Evolutionary conservation across 1,140 invertebrate genomes (phyloP), one percentile per base, ranked within the genome.

Genomic region (Zaprionus gabonicus): DNA sequence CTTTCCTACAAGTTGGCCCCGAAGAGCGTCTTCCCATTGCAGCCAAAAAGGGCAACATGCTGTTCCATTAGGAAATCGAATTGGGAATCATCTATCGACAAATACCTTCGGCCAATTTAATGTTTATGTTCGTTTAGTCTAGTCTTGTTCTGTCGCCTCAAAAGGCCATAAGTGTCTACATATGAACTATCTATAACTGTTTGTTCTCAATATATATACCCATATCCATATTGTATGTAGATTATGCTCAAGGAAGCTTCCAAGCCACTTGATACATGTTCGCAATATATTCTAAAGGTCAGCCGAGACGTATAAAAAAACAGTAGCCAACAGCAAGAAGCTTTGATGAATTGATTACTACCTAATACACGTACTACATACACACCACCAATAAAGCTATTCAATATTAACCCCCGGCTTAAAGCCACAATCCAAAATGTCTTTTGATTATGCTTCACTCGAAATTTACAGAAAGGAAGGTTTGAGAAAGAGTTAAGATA

Each of bases 11-110:
- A 80, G 73, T 76, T 10, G 73, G 68, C 12, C 73, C 73, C 10
- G 97, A 97, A 12, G 97, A 97, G 87, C 96, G 96, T 79, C 93
- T 98, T 64, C 97, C 97, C 15, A 96, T 97, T 69, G 97, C 97
- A 38, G 97, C 97, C 38, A 98, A 98, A 92, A 98, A 98, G 93
- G 97, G 97, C 81, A 95, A 95, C 82, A 95, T 96, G 76, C 94
- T 96, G 10, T 93, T 82, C 76, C 84, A 91, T 66, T 84, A 84
- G 81, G 31, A 23, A 17, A 38, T 69, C n/a, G 7, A 20, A 25
- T 3, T 25, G 4, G 6, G 6, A 17, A 38, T 13, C 13, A 51
- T 25, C 10, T 51, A 51, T 51, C 46, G 46, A 51, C 31, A 51
- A 23, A 60, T 20, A 63, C 15, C 28, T 57, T 28, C n/a, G 23